Evolutionary conservation across 2,888 invertebrate species (phyloP).

Genomic region (Lacanobia oleracea): DNA sequence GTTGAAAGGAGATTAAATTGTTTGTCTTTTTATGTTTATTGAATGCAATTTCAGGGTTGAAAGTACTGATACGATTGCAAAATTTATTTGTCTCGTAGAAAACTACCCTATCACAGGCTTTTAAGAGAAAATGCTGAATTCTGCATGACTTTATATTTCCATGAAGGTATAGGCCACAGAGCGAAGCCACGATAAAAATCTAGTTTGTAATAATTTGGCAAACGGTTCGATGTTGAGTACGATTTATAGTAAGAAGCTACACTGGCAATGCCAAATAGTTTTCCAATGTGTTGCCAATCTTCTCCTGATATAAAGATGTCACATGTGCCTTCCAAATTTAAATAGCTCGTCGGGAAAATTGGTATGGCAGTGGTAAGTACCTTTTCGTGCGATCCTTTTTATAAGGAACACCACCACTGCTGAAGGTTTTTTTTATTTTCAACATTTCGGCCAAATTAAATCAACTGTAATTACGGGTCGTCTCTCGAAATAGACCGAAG

Average conservation of each 20-base stretch:
- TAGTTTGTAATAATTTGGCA: neutral
- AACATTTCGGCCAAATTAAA: slow-evolving; percentile 20
- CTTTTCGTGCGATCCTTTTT: neutral
- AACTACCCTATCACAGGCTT: too few relatives aligned
- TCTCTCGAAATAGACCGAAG: slow-evolving; percentile 8
- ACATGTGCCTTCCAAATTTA: neutral
- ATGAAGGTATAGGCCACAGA: too few relatives aligned
- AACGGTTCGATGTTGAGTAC: neutral
- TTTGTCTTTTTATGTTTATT: too few relatives aligned
- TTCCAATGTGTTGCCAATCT: neutral
- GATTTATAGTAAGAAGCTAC: neutral
- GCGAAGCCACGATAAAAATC: neutral
- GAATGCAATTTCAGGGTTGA: too few relatives aligned
- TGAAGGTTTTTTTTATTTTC: neutral
- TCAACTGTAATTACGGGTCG: slow-evolving; percentile 11
- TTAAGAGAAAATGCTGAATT: too few relatives aligned
- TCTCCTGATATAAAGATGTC: neutral
- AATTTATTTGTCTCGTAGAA: too few relatives aligned
- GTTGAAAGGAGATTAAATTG: neutral
- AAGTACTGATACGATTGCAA: too few relatives aligned
- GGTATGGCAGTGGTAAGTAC: neutral
- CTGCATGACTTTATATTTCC: too few relatives aligned
- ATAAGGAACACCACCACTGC: neutral
- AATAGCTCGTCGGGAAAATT: neutral
- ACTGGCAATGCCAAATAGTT: neutral